Percentiles rank a stretch among this genome's conserved stretches.
These are phyloP conservation scores for rabbit (Oryctolagus cuniculus) DNA, from an alignment of 2,113 vertebrate genomes.

Conservation along the genomic window DNA sequence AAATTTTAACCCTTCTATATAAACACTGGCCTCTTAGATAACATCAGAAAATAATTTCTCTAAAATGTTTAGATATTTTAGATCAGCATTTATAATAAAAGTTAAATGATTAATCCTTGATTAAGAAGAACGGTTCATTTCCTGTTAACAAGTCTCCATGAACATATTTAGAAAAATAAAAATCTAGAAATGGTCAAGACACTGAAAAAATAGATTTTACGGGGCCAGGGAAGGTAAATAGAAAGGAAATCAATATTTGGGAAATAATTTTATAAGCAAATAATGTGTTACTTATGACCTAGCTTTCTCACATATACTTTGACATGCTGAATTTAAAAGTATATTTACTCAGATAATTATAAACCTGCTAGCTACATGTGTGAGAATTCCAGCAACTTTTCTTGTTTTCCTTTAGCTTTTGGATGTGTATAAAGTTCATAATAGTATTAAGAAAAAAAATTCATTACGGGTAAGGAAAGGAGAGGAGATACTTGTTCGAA, in stretches of 20 bases:
- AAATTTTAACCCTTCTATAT: constrained; percentile 23
- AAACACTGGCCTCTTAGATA: constrained; percentile 20
- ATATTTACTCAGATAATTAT: constrained; percentile 8
- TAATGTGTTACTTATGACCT: background rate
- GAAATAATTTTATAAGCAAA: constrained; percentile 12
- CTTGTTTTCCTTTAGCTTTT: background rate
- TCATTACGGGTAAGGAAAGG: background rate
- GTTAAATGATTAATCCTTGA: constrained; percentile 53
- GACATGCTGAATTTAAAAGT: constrained; percentile 51
- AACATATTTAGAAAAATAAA: constrained; percentile 54
- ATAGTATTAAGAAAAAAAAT: background rate
- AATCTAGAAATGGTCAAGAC: constrained; percentile 9
- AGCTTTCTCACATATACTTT: background rate
- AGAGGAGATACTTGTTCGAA: background rate
- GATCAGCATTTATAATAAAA: constrained; percentile 30
- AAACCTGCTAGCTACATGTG: background rate
- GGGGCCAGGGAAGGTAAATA: background rate
- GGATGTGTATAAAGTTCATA: constrained; percentile 21
- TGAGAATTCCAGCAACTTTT: background rate
- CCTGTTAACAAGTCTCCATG: background rate
- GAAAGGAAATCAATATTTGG: background rate
- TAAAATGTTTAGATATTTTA: background rate
- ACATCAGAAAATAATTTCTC: constrained; percentile 30
- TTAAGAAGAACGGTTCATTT: constrained; percentile 22
- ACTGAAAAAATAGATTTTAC: constrained; percentile 28